phyloP scores from a whole-genome alignment of 92 coral and sea anemone genomes.

The Porites evermanni region DNA sequence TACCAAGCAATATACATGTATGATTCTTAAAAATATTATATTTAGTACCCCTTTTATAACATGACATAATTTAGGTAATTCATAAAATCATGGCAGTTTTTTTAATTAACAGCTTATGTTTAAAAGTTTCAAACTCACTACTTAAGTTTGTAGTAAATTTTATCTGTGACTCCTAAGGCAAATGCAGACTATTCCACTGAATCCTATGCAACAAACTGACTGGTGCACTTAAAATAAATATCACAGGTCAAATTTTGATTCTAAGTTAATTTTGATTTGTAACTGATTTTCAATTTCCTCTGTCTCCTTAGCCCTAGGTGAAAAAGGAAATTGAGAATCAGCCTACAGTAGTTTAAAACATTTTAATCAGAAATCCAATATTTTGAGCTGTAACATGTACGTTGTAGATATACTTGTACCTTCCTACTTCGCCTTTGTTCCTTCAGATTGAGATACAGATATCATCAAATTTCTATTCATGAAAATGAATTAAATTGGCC shows the following conservation, averaged over 20 bases:
- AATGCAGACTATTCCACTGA: background rate
- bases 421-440: too few relatives aligned
- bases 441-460: background rate
- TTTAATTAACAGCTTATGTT: background rate
- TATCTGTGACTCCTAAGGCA: background rate
- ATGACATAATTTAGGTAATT: background rate
- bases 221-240: background rate
- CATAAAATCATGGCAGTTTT: background rate
- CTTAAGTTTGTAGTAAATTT: background rate
- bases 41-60: background rate
- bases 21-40: background rate
- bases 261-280: too few relatives aligned
- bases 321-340: too few relatives aligned
- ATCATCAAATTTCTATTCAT: background rate
- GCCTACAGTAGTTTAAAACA: too few relatives aligned
- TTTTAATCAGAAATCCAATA: too few relatives aligned
- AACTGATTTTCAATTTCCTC: too few relatives aligned
- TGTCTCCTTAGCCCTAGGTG: too few relatives aligned
- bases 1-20: too few relatives aligned
- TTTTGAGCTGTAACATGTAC: too few relatives aligned
- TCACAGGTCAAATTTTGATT: too few relatives aligned
- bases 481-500: conserved; percentile 5
- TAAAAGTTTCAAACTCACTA: background rate
- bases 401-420: too few relatives aligned
- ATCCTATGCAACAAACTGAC: background rate